Percentiles rank a stretch among this genome's conserved stretches.
Conservation (phyloP, 2,113 vertebrate species). For the Gymnarchus niloticus region DNA sequence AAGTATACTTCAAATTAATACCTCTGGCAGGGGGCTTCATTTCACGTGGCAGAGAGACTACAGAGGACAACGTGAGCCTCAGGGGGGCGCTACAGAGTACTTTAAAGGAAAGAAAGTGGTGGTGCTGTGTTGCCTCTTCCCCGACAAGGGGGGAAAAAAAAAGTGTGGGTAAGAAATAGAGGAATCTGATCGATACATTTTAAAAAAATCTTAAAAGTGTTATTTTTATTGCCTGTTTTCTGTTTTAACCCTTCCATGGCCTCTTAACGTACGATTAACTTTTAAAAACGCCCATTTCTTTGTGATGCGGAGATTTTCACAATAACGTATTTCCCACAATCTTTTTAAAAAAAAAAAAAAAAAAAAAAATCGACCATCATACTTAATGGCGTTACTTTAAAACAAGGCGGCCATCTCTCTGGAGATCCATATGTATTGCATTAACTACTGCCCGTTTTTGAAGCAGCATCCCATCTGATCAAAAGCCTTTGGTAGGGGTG, state of each 20-base stretch:
- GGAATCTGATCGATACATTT: no score
- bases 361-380: constrained; percentile 83
- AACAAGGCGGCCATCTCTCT: constrained; percentile 66
- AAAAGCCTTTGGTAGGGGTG: constrained; percentile 65
- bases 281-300: constrained; percentile 1
- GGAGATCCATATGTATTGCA: constrained; percentile 77
- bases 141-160: not conserved
- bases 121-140: not conserved
- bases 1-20: not conserved
- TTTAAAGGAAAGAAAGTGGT: not conserved
- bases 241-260: constrained; percentile 22
- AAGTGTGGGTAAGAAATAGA: not conserved
- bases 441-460: constrained; percentile 69
- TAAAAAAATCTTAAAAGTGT: constrained; percentile 24
- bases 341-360: no score
- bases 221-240: constrained; percentile 34
- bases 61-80: not conserved
- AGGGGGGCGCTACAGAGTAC: not conserved
- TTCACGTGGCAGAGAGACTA: not conserved
- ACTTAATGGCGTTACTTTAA: constrained; percentile 77
- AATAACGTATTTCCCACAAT: constrained; percentile 77
- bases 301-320: constrained; percentile 41
- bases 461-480: constrained; percentile 73
- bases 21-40: not conserved
- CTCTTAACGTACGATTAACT: constrained; percentile 33